phyloP scores from a whole-genome alignment of 2,888 invertebrate genomes.

The Erebia palarica region DNA sequence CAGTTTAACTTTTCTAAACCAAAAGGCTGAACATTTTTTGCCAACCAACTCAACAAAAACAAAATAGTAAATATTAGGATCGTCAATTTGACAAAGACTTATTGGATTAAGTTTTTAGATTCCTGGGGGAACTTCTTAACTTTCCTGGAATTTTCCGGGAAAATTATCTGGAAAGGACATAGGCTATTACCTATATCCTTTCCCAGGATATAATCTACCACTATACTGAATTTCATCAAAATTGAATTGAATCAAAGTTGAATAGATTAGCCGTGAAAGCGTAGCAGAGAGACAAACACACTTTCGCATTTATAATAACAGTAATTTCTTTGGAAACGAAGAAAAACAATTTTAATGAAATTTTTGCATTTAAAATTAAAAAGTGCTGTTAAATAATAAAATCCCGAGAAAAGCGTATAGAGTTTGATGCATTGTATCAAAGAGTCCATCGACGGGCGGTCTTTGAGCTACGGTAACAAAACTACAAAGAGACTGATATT shows the following conservation, averaged over 20 bases:
- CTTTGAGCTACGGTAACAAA: slow-evolving; percentile 57
- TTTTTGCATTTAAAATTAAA: slow-evolving; percentile 1
- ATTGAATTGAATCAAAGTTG: too few relatives aligned
- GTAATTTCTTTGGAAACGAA: neutral
- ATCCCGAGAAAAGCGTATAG: slow-evolving; percentile 21
- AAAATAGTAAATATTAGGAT: neutral
- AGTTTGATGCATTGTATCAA: slow-evolving; percentile 55
- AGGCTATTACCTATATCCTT: too few relatives aligned
- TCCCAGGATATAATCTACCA: too few relatives aligned
- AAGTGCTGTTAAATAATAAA: slow-evolving; percentile 17
- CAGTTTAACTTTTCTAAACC: neutral
- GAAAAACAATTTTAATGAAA: neutral
- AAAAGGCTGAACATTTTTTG: neutral
- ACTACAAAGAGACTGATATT: slow-evolving; percentile 60
- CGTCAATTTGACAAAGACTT: neutral
- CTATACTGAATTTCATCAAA: too few relatives aligned
- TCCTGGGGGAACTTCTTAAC: too few relatives aligned
- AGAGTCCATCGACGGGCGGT: slow-evolving; percentile 60
- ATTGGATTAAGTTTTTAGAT: too few relatives aligned
- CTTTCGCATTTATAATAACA: too few relatives aligned
- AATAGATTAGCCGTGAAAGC: too few relatives aligned
- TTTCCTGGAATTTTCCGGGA: too few relatives aligned
- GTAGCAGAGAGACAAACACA: too few relatives aligned
- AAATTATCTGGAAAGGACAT: too few relatives aligned
- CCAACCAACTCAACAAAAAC: neutral